A percentile compares a stretch with the other conserved stretches of the same genome.
Conservation (phyloP, 2,797 vertebrate genomes). For the Spatula versicolor region DNA sequence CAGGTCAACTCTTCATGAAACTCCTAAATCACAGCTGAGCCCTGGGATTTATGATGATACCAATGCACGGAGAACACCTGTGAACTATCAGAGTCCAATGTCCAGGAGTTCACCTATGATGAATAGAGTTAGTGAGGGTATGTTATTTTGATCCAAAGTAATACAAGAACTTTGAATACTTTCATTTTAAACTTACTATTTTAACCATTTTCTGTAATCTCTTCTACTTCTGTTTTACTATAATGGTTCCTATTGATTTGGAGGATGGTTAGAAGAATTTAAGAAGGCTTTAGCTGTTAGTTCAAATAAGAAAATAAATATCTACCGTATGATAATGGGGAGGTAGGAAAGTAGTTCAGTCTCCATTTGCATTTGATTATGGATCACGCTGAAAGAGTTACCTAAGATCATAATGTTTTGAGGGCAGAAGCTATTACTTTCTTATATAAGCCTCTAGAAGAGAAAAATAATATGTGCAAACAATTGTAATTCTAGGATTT, state of each 20-base stretch:
- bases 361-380: background rate
- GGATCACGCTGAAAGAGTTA: background rate
- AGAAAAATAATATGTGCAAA: background rate
- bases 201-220: background rate
- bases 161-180: background rate
- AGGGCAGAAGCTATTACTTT: background rate
- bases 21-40: conserved; percentile 92
- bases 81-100: conserved; percentile 89
- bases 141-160: background rate
- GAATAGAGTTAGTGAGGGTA: conserved; percentile 89
- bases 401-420: background rate
- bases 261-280: background rate
- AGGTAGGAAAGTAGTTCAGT: background rate
- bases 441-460: background rate
- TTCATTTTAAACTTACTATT: background rate
- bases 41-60: conserved; percentile 95
- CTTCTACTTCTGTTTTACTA: background rate
- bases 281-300: background rate
- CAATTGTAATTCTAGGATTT: background rate
- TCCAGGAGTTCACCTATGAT: conserved; percentile 95
- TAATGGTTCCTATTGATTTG: background rate
- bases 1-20: conserved; percentile 92
- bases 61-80: conserved; percentile 92
- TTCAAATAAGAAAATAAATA: background rate
- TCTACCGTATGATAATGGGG: background rate